Base-by-base conservation (phyloP, 2,113 vertebrate genomes). In the Macrotis lagotis region DNA sequence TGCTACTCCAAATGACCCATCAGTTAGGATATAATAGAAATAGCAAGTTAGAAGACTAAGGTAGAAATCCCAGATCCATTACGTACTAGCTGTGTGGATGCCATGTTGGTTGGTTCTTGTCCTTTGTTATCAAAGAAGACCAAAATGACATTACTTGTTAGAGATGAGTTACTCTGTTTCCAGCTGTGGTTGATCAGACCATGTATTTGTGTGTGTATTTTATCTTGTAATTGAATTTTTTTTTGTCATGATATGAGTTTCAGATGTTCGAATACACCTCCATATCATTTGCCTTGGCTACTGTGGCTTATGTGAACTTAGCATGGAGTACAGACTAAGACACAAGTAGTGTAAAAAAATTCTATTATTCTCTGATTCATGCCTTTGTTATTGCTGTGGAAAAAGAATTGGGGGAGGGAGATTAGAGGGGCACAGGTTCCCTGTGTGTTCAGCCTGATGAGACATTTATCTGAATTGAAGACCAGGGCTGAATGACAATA, bases 401-500 rank as follows among this genome's bases (percentile, higher is more conserved):
- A 88, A 88, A 92, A 94, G 44, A 55, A 90, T 93, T 2, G 26
- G 93, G 89, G 92, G 91, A 52, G 89, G 92, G 50, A 90, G 10
- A 44, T 10, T 52, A 47, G 3, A 59, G 83, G 25, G 22, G 22
- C 88, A 51, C 37, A 44, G n/a, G n/a, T 83, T 44, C 31, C 0
- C 31, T 48, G 89, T 55, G 26, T 50, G 92, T 98, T 96, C 96
- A 95, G 97, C 94, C 95, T 97, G 98, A 98, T 96, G 93, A 0
- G 90, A 66, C n/a, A 83, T 83, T 83, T 83, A 83, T 44, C 19
- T 83, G 50, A 6, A 11, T 19, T 66, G 96, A 96, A 98, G 95
- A 90, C 95, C 59, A 48, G 96, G 94, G 59, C 48, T 97, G 95
- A 92, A 92, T 96, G 97, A 97, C 91, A 96, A 96, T 47, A 94